Evolutionary conservation across 2,797 vertebrate species (phyloP).

Genomic region (Lutjanus campechanus): DNA sequence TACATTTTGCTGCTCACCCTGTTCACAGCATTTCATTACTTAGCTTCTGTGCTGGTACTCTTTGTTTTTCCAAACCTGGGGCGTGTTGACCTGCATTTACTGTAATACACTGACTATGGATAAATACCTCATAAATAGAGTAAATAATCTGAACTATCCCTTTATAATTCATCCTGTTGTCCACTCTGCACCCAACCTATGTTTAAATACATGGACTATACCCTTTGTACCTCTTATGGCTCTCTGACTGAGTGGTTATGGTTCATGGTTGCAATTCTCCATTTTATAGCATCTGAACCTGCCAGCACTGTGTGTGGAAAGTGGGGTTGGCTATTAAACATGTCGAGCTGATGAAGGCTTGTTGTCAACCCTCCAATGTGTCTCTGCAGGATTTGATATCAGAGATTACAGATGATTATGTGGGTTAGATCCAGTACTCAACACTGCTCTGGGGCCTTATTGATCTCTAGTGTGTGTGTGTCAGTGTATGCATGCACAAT

Average conservation of each 20-base stretch:
- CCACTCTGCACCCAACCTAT: not conserved
- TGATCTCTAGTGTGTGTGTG: conserved; percentile 53
- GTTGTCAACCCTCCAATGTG: conserved; percentile 64
- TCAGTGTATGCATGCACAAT: not conserved
- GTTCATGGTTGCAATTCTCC: conserved; percentile 20
- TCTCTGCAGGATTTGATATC: conserved; percentile 77
- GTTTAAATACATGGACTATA: conserved; percentile 16
- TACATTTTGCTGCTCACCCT: no score
- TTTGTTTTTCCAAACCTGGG: no score
- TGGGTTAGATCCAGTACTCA: conserved; percentile 70
- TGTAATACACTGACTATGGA: no score
- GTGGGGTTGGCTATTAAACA: conserved; percentile 55
- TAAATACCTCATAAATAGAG: no score
- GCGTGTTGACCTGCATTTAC: no score
- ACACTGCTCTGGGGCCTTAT: conserved; percentile 70
- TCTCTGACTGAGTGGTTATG: conserved; percentile 23
- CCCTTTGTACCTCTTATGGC: not conserved
- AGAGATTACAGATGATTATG: conserved; percentile 82
- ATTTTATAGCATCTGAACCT: conserved; percentile 27
- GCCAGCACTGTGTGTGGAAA: conserved; percentile 21
- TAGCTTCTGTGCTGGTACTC: no score
- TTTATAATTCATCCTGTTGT: conserved; percentile 1
- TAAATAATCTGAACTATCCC: no score
- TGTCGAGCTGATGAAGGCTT: conserved; percentile 67
- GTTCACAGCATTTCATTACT: no score